Evolutionary conservation across 2,797 vertebrate species (phyloP), one percentile per base, ranked within the genome.

Genomic region (Enteromius anoplus): DNA sequence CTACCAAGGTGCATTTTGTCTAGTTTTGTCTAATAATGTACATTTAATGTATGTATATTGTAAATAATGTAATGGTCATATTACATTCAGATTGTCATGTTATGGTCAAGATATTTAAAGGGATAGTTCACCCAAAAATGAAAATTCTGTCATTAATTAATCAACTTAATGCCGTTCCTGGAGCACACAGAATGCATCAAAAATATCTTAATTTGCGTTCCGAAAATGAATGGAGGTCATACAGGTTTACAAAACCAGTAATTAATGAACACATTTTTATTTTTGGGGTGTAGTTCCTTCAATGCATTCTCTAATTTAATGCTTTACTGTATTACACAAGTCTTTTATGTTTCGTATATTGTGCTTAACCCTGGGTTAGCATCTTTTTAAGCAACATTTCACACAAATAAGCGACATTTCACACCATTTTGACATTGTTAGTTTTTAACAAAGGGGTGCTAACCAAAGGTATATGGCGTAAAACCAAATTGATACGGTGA

Each of bases 341-440:
- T 9, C 17, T 21, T 47, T 29, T 47, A 51, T 37, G 12, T 58
- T 51, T 51, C 6, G 21, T 5, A 5, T 32, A 11, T 9, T 58
- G 72, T 40, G 53, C 51, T 23, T 58, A 60, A 58, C 7, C 14
- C 34, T 10, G 53, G 6, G 53, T 58, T 58, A 58, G 53, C 34
- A 17, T 75, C 10, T 73, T 75, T 75, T 60, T n/a, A 68, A 68
- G 65, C 65, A n/a, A 40, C 34, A 40, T 68, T 40, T 68, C 65
- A 68, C 65, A 68, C 17, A 68, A 37, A 21, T 68, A 68, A 40
- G 34, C 4, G 2, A n/a, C 65, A 68, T 40, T 68, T 40, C 10
- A 68, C 32, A 68, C 19, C 17, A 40, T 29, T 34, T 58, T 53
- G 69, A 73, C 1, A 5, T 49, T 58, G 11, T 58, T n/a, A 15